Evolutionary conservation across 2,797 vertebrate species (phyloP).

Genomic region (Mustela erminea): DNA sequence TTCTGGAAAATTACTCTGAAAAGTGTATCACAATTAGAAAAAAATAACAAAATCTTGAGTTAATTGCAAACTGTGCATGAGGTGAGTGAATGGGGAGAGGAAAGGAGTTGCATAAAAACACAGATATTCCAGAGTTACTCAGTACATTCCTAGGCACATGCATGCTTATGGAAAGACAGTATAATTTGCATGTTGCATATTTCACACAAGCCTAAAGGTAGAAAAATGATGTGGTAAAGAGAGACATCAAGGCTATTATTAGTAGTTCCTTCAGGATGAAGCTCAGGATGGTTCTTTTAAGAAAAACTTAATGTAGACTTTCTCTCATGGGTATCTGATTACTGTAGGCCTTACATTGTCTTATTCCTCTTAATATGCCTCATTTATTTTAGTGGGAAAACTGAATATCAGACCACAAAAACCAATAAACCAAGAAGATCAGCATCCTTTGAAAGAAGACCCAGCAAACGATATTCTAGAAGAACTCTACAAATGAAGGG

Average conservation of each 20-base stretch:
- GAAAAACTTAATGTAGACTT: not conserved
- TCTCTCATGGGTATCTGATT: not conserved
- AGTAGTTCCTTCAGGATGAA: not conserved
- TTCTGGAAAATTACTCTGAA: constrained; percentile 26
- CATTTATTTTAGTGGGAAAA: constrained; percentile 93
- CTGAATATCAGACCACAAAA: constrained; percentile 99
- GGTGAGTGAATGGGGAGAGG: not conserved
- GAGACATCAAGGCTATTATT: not conserved
- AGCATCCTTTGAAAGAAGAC: constrained; percentile 96
- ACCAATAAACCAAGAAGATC: constrained; percentile 96
- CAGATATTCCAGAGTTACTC: not conserved
- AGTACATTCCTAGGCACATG: not conserved
- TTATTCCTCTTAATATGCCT: constrained; percentile 32
- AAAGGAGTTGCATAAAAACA: not conserved
- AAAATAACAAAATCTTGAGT: constrained; percentile 29
- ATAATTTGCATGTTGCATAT: not conserved
- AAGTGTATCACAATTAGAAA: constrained; percentile 41
- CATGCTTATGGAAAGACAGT: not conserved
- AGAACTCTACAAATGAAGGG: constrained; percentile 95
- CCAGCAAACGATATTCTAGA: constrained; percentile 97
- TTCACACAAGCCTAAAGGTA: not conserved
- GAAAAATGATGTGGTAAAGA: not conserved
- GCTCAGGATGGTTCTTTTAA: constrained; percentile 13
- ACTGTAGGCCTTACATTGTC: not conserved
- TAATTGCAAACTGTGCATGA: not conserved